Percentiles rank a stretch among this genome's conserved stretches.
Evolutionary conservation across 1,140 invertebrate species (phyloP).

Genomic region (Zaprionus vittiger): DNA sequence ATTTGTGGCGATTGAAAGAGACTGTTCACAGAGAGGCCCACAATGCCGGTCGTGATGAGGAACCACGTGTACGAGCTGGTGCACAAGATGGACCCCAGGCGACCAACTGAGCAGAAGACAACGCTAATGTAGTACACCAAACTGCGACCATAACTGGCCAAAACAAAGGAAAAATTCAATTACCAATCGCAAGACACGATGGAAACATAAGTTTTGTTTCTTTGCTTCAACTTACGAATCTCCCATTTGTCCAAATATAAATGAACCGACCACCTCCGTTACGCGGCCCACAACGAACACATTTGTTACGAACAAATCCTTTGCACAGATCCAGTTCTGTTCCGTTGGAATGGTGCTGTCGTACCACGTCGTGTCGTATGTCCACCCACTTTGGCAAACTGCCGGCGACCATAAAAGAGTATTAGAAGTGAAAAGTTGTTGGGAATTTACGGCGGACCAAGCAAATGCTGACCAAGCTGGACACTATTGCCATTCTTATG

Average conservation of each 20-base stretch:
- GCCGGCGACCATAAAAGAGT: constrained; percentile 62
- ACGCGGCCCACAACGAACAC: constrained; percentile 85
- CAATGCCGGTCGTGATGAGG: constrained; percentile 83
- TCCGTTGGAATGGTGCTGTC: constrained; percentile 84
- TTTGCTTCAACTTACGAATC: constrained; percentile 85
- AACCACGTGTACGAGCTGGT: constrained; percentile 84
- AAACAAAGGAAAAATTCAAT: constrained; percentile 62
- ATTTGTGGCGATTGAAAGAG: constrained; percentile 85
- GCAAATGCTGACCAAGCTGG: constrained; percentile 16
- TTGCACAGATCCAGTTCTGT: constrained; percentile 86
- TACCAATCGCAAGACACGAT: constrained; percentile 42
- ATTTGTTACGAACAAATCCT: constrained; percentile 85
- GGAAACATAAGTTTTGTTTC: constrained; percentile 62
- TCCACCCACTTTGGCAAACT: constrained; percentile 86
- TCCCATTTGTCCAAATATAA: constrained; percentile 86
- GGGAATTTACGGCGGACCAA: constrained; percentile 59
- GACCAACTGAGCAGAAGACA: constrained; percentile 82
- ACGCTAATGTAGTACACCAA: constrained; percentile 85
- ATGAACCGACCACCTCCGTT: constrained; percentile 85
- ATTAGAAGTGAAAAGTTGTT: constrained; percentile 78
- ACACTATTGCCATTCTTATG: neutral
- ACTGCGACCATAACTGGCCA: constrained; percentile 85
- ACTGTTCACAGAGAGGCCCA: constrained; percentile 84
- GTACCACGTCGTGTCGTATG: constrained; percentile 86
- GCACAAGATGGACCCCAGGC: constrained; percentile 83